These are phyloP conservation scores for Chrysemys picta DNA, from an alignment of 2,113 vertebrate species.

Conservation along the genomic window DNA sequence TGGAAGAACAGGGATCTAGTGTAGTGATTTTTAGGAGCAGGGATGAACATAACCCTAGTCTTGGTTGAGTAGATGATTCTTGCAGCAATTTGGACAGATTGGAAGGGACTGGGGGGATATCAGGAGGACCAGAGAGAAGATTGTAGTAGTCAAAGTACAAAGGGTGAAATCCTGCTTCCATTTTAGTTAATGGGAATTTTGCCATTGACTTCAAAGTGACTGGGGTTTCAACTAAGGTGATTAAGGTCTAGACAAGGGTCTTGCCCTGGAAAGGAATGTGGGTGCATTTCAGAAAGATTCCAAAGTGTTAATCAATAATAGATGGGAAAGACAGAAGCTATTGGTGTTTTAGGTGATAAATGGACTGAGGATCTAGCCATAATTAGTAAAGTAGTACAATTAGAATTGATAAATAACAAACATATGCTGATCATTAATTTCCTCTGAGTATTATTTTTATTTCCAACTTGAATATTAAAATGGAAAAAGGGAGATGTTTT, in stretches of 20 bases:
- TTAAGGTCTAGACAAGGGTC: not conserved
- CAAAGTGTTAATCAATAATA: not conserved
- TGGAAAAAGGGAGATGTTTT: not conserved
- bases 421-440: not conserved
- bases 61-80: fast-evolving
- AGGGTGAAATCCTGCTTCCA: fast-evolving
- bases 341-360: too few species aligned
- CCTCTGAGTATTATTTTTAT: not conserved
- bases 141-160: not conserved
- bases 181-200: not conserved
- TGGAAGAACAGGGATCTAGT: not conserved
- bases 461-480: not conserved
- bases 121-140: not conserved
- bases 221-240: not conserved
- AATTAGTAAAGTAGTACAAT: not conserved
- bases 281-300: not conserved
- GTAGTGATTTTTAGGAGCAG: not conserved
- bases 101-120: not conserved
- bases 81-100: not conserved
- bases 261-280: not conserved
- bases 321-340: not conserved
- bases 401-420: not conserved
- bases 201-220: not conserved
- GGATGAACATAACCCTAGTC: not conserved
- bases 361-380: not conserved